Percentiles rank a stretch among this genome's conserved stretches.
Evolutionary conservation across 2,113 vertebrate genomes (phyloP).

Genomic region (Rhizomys pruinosus): DNA sequence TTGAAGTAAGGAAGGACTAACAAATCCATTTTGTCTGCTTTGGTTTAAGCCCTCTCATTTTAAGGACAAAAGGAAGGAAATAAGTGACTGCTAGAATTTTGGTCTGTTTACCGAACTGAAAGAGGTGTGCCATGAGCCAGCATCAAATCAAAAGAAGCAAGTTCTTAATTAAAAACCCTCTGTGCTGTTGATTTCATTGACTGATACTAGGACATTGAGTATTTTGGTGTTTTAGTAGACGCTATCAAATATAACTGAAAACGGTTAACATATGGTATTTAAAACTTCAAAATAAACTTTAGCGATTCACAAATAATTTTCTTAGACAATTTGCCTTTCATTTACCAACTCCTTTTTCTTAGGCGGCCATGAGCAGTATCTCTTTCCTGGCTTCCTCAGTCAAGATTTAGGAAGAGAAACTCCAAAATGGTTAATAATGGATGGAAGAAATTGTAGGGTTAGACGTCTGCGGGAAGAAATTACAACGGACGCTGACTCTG

Average conservation of each 20-base stretch:
- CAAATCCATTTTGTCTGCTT: not conserved
- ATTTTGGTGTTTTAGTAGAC: slow-evolving; percentile 16
- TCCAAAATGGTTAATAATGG: not conserved
- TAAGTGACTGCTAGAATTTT: not conserved
- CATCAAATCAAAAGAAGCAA: not conserved
- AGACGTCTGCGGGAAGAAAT: not conserved
- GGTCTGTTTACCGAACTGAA: not conserved
- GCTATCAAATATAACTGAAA: slow-evolving; percentile 15
- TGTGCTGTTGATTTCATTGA: not conserved
- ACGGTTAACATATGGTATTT: not conserved
- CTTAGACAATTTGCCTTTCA: slow-evolving; percentile 1
- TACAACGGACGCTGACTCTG: not conserved
- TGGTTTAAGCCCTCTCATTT: not conserved
- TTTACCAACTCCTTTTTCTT: not conserved
- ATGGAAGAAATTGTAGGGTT: not conserved
- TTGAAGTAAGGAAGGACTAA: not conserved
- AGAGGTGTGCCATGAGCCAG: not conserved
- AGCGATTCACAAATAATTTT: slow-evolving; percentile 2
- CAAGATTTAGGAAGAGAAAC: slow-evolving; percentile 36
- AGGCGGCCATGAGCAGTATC: not conserved
- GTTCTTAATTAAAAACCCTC: not conserved
- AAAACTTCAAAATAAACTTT: slow-evolving; percentile 26
- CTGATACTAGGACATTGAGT: not conserved
- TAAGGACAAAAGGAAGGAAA: slow-evolving; percentile 25
- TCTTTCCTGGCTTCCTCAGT: not conserved